Conservation (phyloP, 2,113 vertebrate genomes). For the Eurypyga helias region DNA sequence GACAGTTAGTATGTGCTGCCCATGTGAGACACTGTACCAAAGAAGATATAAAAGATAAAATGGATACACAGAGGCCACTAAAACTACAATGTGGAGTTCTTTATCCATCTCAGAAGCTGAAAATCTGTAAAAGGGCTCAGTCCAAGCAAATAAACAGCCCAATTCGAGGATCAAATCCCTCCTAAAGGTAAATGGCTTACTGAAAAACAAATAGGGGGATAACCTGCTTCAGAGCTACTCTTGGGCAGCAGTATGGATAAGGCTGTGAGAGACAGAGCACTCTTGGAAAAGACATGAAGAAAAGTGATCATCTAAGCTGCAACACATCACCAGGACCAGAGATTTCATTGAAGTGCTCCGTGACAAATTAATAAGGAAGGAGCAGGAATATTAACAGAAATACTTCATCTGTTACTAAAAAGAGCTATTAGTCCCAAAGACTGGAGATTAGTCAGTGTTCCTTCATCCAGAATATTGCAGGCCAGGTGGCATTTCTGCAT, state of each 20-base stretch:
- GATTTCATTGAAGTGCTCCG: neutral
- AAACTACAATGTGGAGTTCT: neutral
- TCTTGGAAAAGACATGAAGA: neutral
- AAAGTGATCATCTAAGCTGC: neutral
- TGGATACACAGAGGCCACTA: neutral
- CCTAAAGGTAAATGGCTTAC: neutral
- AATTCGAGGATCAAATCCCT: neutral
- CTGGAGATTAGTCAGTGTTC: neutral
- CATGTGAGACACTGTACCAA: neutral
- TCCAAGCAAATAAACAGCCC: neutral
- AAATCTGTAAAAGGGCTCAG: neutral
- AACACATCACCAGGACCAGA: neutral
- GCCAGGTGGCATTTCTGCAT: neutral
- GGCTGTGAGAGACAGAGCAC: neutral
- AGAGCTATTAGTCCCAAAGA: neutral
- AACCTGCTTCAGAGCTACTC: neutral
- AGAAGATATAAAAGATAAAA: neutral
- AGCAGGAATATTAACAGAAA: neutral
- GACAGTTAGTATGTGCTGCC: neutral
- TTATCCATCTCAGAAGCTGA: neutral
- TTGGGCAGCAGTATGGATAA: neutral
- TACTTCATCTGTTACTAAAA: neutral
- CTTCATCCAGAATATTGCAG: neutral
- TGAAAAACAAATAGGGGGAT: neutral
- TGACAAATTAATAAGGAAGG: neutral